phyloP scores from a whole-genome alignment of 2,797 vertebrate species.

The Darevskia nairensis region DNA sequence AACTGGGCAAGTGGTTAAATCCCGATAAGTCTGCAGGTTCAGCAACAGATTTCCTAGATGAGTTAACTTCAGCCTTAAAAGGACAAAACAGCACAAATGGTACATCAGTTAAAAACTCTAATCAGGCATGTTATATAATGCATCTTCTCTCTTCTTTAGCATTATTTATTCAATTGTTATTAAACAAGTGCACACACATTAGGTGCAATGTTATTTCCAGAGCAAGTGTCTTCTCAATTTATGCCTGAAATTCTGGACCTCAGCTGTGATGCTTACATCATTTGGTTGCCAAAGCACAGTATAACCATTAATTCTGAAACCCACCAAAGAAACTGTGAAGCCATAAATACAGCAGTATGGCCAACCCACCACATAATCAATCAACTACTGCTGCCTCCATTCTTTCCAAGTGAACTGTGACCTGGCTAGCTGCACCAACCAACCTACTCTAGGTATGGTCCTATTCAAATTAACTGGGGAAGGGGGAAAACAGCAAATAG shows the following conservation, averaged over 20 bases:
- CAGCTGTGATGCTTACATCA: background rate
- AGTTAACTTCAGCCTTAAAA: slow-evolving; percentile 79
- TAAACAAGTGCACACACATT: background rate
- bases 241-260: background rate
- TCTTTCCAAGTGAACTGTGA: background rate
- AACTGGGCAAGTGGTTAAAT: slow-evolving; percentile 59
- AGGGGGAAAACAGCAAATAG: background rate
- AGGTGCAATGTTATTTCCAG: background rate
- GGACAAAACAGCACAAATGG: background rate
- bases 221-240: background rate
- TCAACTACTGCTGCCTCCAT: background rate
- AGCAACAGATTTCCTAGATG: slow-evolving; percentile 74
- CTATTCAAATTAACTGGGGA: background rate
- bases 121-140: slow-evolving; percentile 3
- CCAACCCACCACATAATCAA: background rate
- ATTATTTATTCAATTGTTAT: slow-evolving; percentile 16
- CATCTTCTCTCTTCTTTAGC: background rate
- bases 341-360: background rate
- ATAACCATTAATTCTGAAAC: background rate
- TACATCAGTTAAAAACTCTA: slow-evolving; percentile 42
- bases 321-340: background rate
- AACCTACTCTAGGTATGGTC: no score
- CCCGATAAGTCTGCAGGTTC: slow-evolving; percentile 59
- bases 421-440: background rate
- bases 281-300: background rate